Percentiles rank a stretch among this genome's conserved stretches.
phyloP scores from a whole-genome alignment of 1,140 invertebrate genomes.

The Cephus cinctus region DNA sequence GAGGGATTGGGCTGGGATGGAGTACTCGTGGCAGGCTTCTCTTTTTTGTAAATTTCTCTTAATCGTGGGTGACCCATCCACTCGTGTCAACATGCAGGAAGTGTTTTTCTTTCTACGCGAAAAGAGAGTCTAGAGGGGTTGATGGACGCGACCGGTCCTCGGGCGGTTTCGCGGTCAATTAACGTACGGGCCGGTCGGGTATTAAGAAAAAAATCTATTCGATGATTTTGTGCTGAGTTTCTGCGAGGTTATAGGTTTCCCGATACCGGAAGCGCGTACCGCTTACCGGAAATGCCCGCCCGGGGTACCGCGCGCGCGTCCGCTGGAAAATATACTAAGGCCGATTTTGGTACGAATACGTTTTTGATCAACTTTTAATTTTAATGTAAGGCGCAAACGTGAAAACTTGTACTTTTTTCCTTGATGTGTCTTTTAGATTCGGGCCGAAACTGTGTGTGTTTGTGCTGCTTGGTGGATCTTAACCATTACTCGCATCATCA shows the following conservation, averaged over 20 bases:
- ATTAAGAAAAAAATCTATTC: no score
- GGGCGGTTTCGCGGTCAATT: no score
- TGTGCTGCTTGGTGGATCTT: constrained; percentile 3
- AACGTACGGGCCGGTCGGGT: no score
- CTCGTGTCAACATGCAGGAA: constrained; percentile 47
- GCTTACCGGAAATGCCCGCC: constrained; percentile 6
- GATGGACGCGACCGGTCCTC: no score
- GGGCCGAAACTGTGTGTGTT: constrained; percentile 45
- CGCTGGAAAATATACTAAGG: constrained; percentile 51
- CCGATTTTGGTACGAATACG: constrained; percentile 54
- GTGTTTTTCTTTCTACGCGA: constrained; percentile 50
- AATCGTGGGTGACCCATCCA: constrained; percentile 41
- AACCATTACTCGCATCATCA: background rate
- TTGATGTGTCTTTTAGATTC: constrained; percentile 53
- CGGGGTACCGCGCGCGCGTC: constrained; percentile 21
- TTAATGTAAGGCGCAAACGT: constrained; percentile 55
- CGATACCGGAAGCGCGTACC: no score
- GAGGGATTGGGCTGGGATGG: no score
- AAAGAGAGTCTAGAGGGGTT: no score
- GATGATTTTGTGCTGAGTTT: no score
- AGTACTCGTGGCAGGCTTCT: no score
- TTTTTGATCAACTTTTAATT: constrained; percentile 53
- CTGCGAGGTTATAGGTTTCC: no score
- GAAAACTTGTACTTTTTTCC: constrained; percentile 55
- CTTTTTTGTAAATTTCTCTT: no score